These are phyloP conservation scores for Psephotus haematonotus DNA, from an alignment of 2,113 vertebrate species.

Conservation along the genomic window DNA sequence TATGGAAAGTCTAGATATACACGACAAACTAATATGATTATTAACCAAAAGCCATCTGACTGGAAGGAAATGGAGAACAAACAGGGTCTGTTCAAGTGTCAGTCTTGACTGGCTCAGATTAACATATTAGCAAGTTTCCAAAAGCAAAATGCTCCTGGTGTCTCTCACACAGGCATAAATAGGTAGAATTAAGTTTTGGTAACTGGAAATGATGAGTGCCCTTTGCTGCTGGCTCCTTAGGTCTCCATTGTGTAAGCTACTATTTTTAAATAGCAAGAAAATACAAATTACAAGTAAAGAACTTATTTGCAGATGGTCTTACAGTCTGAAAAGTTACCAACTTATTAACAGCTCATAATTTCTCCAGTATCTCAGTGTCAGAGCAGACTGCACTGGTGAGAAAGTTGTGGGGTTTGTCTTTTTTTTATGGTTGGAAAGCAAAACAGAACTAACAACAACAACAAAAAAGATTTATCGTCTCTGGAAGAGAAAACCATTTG, in stretches of 20 bases:
- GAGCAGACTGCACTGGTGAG: not conserved
- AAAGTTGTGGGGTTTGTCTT: not conserved
- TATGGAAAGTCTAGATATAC: not conserved
- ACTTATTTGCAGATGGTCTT: not conserved
- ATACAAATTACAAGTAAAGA: conserved; percentile 1
- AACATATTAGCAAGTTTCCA: not conserved
- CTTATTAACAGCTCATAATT: not conserved
- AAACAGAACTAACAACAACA: not conserved
- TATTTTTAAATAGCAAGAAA: conserved; percentile 19
- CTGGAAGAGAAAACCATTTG: not conserved
- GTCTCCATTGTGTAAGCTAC: conserved; percentile 7
- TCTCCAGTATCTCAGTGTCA: not conserved
- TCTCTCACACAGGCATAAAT: not conserved
- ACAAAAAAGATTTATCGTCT: not conserved
- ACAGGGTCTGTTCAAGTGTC: not conserved
- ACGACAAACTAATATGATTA: not conserved
- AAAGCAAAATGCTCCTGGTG: not conserved
- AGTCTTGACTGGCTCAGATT: not conserved
- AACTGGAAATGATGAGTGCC: conserved; percentile 2
- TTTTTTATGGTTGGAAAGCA: not conserved
- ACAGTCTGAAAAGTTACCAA: not conserved
- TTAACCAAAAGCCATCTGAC: not conserved
- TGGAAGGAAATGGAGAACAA: not conserved
- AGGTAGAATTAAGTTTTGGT: conserved; percentile 1
- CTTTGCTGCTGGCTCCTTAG: not conserved